Conservation (phyloP, 1,140 invertebrate genomes). For the Cydia splendana region DNA sequence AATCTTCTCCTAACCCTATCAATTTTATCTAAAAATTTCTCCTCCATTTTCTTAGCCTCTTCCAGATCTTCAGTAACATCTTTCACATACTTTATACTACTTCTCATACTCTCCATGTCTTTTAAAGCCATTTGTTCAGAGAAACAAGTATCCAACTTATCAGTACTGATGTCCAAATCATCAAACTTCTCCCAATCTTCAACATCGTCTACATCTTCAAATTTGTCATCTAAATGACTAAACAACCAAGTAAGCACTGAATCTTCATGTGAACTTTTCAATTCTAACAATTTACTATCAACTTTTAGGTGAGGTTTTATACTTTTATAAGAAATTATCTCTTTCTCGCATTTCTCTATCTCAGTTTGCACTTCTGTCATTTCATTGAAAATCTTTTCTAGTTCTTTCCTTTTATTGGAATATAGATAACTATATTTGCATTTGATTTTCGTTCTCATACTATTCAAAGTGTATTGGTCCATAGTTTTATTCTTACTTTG, state of each 20-base stretch:
- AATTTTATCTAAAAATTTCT: slow-evolving; percentile 55
- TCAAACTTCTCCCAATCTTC: slow-evolving; percentile 44
- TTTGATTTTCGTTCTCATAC: slow-evolving; percentile 58
- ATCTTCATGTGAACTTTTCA: slow-evolving; percentile 59
- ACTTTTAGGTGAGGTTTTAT: slow-evolving; percentile 56
- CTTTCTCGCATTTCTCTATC: slow-evolving; percentile 66
- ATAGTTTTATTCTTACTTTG: slow-evolving; percentile 83
- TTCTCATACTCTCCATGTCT: slow-evolving; percentile 61
- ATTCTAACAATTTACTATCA: slow-evolving; percentile 46
- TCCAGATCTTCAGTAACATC: slow-evolving; percentile 52
- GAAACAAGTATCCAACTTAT: slow-evolving; percentile 60
- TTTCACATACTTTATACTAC: slow-evolving; percentile 58
- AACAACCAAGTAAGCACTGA: slow-evolving; percentile 60
- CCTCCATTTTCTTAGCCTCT: slow-evolving; percentile 50
- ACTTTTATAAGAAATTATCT: slow-evolving; percentile 56
- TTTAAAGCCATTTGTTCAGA: slow-evolving; percentile 56
- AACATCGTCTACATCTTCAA: slow-evolving; percentile 27
- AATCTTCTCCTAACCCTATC: slow-evolving; percentile 51
- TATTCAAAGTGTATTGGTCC: slow-evolving; percentile 76
- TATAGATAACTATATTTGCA: slow-evolving; percentile 64
- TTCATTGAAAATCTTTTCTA: slow-evolving; percentile 59
- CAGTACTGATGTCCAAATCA: slow-evolving; percentile 37
- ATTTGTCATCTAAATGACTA: slow-evolving; percentile 43
- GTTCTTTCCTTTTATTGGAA: slow-evolving; percentile 56
- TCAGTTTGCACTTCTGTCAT: slow-evolving; percentile 63